Evolutionary conservation across 2,113 vertebrate species (phyloP).

Genomic region (Cyanistes caeruleus): DNA sequence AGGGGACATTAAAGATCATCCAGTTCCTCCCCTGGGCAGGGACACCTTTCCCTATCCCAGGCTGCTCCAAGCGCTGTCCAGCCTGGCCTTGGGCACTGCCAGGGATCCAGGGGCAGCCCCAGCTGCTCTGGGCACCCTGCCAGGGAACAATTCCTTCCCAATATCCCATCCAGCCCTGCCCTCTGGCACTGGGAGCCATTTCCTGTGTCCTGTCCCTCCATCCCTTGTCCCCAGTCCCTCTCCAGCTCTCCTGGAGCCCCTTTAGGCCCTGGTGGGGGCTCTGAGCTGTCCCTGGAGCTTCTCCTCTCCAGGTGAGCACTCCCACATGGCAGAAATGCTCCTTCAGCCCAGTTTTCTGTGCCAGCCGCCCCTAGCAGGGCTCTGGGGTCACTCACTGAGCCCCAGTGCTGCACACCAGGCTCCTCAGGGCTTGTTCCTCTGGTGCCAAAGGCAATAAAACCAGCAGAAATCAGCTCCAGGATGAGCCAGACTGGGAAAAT

Average conservation of each 20-base stretch:
- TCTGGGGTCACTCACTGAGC: rapidly evolving
- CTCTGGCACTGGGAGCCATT: not conserved
- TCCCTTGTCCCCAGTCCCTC: rapidly evolving
- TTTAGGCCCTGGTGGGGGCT: not conserved
- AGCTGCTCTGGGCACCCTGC: not conserved
- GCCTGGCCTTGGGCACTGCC: not conserved
- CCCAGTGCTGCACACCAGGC: not conserved
- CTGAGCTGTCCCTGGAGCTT: rapidly evolving
- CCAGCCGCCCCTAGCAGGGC: not conserved
- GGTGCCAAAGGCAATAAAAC: not conserved
- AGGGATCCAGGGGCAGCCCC: not conserved
- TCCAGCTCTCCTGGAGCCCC: not conserved
- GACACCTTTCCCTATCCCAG: not conserved
- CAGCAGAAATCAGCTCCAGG: not conserved
- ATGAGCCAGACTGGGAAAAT: not conserved
- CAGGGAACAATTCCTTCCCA: not conserved
- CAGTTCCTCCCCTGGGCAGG: not conserved
- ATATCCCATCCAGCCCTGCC: not conserved
- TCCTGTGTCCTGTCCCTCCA: not conserved
- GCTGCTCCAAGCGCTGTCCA: too few species aligned
- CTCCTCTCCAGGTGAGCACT: not conserved
- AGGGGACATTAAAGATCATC: not conserved
- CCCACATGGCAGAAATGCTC: not conserved
- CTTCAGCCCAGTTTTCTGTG: too few species aligned
- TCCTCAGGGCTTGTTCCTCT: rapidly evolving